Percentiles rank a stretch among this genome's conserved stretches.
Evolutionary conservation across 2,113 vertebrate species (phyloP).

Genomic region (Cygnus buccinator): DNA sequence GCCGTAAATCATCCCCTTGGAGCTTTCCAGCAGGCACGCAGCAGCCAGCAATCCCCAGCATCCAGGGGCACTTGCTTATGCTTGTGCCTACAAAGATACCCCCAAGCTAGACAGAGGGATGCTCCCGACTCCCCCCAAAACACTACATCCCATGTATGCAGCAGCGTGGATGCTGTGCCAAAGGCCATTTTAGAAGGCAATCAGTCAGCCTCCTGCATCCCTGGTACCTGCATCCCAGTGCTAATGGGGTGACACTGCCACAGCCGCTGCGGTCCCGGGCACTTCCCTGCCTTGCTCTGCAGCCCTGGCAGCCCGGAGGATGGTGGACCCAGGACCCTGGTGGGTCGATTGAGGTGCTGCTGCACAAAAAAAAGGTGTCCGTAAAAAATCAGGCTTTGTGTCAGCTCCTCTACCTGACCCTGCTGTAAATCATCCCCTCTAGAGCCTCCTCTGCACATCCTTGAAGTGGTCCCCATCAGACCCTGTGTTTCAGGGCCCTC

Average conservation of each 20-base stretch:
- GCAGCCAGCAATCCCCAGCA: not conserved
- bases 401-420: too few species aligned
- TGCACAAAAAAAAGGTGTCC: not conserved
- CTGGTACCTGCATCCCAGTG: not conserved
- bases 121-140: accelerated
- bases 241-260: not conserved
- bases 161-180: not conserved
- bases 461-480: not conserved
- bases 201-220: not conserved
- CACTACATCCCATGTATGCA: accelerated
- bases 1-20: not conserved
- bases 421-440: too few species aligned
- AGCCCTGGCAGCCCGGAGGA: accelerated
- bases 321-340: too few species aligned
- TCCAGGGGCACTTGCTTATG: not conserved
- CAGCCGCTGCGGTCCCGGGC: not conserved
- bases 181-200: not conserved
- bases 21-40: not conserved
- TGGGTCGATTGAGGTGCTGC: not conserved
- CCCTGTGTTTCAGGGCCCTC: not conserved
- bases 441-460: not conserved
- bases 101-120: accelerated
- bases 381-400: not conserved
- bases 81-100: not conserved
- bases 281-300: not conserved